phyloP scores from a whole-genome alignment of 2,888 invertebrate genomes.

The Lithophane leautieri region DNA sequence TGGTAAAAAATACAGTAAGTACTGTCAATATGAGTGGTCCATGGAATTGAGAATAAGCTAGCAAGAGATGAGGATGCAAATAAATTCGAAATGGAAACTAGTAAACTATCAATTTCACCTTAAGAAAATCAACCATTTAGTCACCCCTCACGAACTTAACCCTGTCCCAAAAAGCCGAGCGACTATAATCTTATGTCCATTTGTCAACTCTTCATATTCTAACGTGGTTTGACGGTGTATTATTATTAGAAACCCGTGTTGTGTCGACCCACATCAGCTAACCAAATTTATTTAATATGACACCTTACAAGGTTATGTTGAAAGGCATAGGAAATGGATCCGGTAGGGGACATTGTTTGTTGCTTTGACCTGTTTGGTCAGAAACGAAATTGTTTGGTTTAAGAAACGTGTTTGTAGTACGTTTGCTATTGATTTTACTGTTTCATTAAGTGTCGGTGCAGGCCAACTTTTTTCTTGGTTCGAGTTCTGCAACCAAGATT shows the following conservation, averaged over 20 bases:
- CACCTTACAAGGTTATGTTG: slow-evolving; percentile 35
- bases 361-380: slow-evolving; percentile 14
- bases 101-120: neutral
- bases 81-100: neutral
- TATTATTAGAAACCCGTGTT: slow-evolving; percentile 28
- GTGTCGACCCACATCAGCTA: slow-evolving; percentile 59
- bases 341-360: slow-evolving; percentile 13
- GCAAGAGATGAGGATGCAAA: neutral
- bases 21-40: too few species aligned
- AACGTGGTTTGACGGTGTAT: slow-evolving; percentile 38
- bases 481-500: neutral
- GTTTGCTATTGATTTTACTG: neutral
- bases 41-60: neutral
- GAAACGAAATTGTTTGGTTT: slow-evolving; percentile 11
- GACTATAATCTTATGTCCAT: slow-evolving; percentile 33
- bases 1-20: neutral
- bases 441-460: neutral
- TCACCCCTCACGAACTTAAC: neutral
- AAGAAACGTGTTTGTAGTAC: neutral
- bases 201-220: slow-evolving; percentile 39
- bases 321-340: slow-evolving; percentile 15
- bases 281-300: slow-evolving; percentile 58
- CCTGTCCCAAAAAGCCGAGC: slow-evolving; percentile 17
- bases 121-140: neutral
- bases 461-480: neutral